phyloP scores from a whole-genome alignment of 2,888 invertebrate genomes.

The Rhagonycha fulva region DNA sequence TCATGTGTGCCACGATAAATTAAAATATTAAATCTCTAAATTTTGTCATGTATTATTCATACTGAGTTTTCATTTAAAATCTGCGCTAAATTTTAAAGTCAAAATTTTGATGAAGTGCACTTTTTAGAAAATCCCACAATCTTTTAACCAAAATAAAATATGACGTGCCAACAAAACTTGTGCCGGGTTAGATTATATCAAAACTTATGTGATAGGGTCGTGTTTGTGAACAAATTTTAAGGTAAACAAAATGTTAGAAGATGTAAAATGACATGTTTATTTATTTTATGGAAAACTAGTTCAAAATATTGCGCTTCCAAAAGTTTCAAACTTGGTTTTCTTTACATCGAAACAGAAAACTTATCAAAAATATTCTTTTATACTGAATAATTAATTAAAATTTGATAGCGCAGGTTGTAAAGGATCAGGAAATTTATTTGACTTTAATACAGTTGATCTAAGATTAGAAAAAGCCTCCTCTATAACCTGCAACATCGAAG shows the following conservation, averaged over 20 bases:
- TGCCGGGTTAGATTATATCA: background rate
- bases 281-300: background rate
- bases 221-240: background rate
- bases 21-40: background rate
- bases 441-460: too few species aligned
- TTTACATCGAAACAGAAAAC: background rate
- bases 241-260: background rate
- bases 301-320: background rate
- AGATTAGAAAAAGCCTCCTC: background rate
- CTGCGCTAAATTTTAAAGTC: background rate
- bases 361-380: background rate
- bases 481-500: background rate
- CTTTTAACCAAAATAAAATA: background rate
- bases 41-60: background rate
- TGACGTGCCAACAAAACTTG: background rate
- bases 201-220: background rate
- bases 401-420: too few species aligned
- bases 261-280: background rate
- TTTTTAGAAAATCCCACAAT: background rate
- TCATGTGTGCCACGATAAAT: background rate
- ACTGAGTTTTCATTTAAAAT: background rate
- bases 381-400: too few species aligned
- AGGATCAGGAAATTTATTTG: too few species aligned
- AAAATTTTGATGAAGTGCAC: background rate
- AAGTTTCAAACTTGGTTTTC: background rate